These are phyloP conservation scores for Procambarus clarkii DNA, from an alignment of 1,140 invertebrate genomes.

Conservation along the genomic window DNA sequence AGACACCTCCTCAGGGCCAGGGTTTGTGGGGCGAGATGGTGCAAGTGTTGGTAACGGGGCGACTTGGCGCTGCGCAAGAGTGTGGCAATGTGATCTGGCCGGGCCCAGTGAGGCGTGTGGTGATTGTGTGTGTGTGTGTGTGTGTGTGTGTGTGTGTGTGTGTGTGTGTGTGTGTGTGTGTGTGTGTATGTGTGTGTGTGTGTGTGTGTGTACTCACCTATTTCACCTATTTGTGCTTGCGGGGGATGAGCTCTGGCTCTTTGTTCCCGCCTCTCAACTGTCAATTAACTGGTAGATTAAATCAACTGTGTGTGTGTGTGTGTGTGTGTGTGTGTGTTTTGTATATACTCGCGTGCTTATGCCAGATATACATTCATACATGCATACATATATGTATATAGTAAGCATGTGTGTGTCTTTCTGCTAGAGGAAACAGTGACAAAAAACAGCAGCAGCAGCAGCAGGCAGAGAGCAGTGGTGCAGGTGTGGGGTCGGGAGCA, in stretches of 20 bases:
- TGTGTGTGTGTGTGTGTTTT: constrained; percentile 4
- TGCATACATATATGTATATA: background rate
- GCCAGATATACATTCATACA: too few species aligned
- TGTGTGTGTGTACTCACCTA: background rate
- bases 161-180: background rate
- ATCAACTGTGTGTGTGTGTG: background rate
- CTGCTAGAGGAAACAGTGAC: background rate
- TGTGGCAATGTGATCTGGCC: background rate
- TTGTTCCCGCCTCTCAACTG: too few species aligned
- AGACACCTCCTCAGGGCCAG: background rate
- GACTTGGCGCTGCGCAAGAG: background rate
- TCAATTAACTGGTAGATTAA: too few species aligned
- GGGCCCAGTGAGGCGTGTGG: background rate
- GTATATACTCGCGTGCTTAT: background rate
- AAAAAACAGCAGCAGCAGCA: too few species aligned
- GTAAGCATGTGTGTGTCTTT: background rate
- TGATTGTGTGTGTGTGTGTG: background rate
- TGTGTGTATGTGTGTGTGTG: constrained; percentile 12
- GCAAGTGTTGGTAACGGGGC: background rate
- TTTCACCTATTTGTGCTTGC: too few species aligned
- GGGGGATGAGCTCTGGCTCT: too few species aligned
- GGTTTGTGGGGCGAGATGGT: constrained; percentile 1
- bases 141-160: constrained; percentile 18
- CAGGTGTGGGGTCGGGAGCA: background rate
- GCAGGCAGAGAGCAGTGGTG: too few species aligned